Conservation (phyloP, 2,113 vertebrate species). For the Brevimyrus niger region DNA sequence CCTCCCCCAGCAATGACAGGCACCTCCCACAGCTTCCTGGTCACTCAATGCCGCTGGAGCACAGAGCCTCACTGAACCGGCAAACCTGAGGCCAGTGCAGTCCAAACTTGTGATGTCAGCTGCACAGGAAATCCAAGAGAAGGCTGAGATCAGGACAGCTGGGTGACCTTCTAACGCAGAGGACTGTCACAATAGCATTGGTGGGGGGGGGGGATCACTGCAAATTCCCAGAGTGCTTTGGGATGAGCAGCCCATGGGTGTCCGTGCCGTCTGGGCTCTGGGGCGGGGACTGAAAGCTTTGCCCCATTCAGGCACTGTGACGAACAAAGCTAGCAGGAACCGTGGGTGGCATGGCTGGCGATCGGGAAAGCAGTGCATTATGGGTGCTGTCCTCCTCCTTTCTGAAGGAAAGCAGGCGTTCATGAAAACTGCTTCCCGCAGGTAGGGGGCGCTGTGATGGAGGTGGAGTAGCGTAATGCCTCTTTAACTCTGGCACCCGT, state of each 20-base stretch:
- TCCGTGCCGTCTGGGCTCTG: not conserved
- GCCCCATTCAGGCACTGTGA: not conserved
- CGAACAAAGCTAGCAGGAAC: not conserved
- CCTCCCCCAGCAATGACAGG: not conserved
- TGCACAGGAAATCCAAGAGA: not conserved
- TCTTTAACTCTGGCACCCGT: not conserved
- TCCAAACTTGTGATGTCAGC: not conserved
- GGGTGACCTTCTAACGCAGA: not conserved
- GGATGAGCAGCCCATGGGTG: not conserved
- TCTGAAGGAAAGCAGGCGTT: not conserved
- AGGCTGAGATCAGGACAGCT: not conserved
- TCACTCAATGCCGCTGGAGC: not conserved
- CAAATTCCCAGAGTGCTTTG: slow-evolving; percentile 1
- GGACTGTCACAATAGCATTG: not conserved
- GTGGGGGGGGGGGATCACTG: not conserved
- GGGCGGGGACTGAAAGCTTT: not conserved
- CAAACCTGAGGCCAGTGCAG: not conserved
- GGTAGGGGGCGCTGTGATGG: not conserved
- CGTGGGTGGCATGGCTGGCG: not conserved
- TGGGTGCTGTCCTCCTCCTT: not conserved
- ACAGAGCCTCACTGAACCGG: not conserved
- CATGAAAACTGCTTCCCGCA: not conserved
- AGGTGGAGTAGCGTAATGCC: not conserved
- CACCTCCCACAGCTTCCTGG: not conserved
- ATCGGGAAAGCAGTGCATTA: not conserved